A percentile compares a stretch with the other conserved stretches of the same genome.
phyloP scores from a whole-genome alignment of 2,888 invertebrate genomes.

The Bibio marci region DNA sequence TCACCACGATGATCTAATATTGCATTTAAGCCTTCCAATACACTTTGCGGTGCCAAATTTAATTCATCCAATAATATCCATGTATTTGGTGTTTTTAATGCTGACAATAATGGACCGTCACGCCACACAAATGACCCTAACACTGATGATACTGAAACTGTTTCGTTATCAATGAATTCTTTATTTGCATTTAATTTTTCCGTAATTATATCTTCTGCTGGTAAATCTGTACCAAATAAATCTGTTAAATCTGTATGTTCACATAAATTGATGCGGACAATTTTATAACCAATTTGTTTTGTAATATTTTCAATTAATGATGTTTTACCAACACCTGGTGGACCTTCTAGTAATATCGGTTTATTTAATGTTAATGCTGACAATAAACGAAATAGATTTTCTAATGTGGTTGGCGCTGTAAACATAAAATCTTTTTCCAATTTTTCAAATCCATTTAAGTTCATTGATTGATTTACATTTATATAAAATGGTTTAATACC shows the following conservation, averaged over 20 bases:
- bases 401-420: conserved; percentile 57
- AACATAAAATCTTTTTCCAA: conserved; percentile 45
- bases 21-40: conserved; percentile 95
- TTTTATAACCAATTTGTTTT: conserved; percentile 59
- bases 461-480: not conserved
- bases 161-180: conserved; percentile 10
- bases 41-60: conserved; percentile 95
- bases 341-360: conserved; percentile 88
- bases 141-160: conserved; percentile 12
- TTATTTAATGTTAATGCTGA: conserved; percentile 81
- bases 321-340: conserved; percentile 97
- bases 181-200: conserved; percentile 1
- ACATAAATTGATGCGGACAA: conserved; percentile 90
- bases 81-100: conserved; percentile 68
- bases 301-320: conserved; percentile 85
- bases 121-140: conserved; percentile 87
- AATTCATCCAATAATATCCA: conserved; percentile 97
- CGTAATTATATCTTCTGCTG: conserved; percentile 59
- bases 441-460: too few relatives aligned
- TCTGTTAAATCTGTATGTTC: conserved; percentile 99
- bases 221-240: conserved; percentile 94
- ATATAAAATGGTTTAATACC: conserved; percentile 65
- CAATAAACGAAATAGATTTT: conserved; percentile 69
- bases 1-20: conserved; percentile 95
- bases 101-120: conserved; percentile 88